Percentiles rank a stretch among this genome's conserved stretches.
phyloP scores from a whole-genome alignment of 2,888 invertebrate species.

The Lordiphosa fenestrarum region DNA sequence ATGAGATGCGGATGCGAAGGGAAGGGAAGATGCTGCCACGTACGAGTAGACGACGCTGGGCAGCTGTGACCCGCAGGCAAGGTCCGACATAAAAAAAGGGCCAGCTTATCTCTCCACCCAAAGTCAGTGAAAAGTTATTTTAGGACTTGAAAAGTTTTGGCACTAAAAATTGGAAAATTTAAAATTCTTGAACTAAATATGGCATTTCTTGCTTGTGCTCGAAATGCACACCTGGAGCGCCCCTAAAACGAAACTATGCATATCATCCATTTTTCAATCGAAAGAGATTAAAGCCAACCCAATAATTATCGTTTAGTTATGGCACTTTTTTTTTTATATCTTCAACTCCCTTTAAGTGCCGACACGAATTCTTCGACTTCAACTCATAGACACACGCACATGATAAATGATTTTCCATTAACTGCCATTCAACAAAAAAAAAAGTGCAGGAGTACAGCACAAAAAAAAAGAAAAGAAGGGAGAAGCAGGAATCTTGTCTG shows the following conservation, averaged over 20 bases:
- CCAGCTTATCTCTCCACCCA: background rate
- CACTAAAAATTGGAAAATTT: background rate
- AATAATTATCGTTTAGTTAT: conserved; percentile 73
- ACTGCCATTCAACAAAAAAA: conserved; percentile 51
- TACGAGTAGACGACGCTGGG: conserved; percentile 15
- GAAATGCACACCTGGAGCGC: conserved; percentile 32
- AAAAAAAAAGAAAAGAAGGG: conserved; percentile 11
- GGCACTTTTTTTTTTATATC: conserved; percentile 55
- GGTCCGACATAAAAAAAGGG: conserved; percentile 16
- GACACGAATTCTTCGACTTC: conserved; percentile 9
- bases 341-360: conserved; percentile 29
- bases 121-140: conserved; percentile 35
- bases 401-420: conserved; percentile 78
- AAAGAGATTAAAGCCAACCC: background rate
- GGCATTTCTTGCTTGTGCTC: conserved; percentile 43
- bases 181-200: no score
- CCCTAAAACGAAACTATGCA: conserved; percentile 5
- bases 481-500: conserved; percentile 12
- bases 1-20: conserved; percentile 5
- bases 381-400: conserved; percentile 50
- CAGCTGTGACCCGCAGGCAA: conserved; percentile 41
- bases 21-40: conserved; percentile 8
- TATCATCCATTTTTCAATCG: conserved; percentile 2
- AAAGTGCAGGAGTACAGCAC: no score
- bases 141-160: conserved; percentile 10